Conservation (phyloP, 2,888 invertebrate species). For the Abscondita cerata region DNA sequence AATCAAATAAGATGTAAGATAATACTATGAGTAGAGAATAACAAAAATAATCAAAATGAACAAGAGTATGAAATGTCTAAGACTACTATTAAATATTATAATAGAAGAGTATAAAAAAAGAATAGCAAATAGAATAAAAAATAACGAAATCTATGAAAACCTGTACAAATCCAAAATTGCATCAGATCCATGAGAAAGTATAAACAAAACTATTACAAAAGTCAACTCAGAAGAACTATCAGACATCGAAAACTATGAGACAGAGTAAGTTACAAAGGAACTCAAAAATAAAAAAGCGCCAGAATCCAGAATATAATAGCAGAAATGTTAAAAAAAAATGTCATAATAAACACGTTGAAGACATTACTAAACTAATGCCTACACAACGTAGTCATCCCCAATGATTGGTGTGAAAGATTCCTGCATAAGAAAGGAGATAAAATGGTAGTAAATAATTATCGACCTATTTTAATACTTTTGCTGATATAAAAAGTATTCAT, state of each 20-base stretch:
- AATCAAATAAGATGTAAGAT: too few species aligned
- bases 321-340: constrained; percentile 8
- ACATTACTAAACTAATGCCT: constrained; percentile 10
- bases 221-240: constrained; percentile 10
- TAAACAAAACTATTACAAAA: constrained; percentile 11
- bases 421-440: constrained; percentile 10
- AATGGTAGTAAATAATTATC: constrained; percentile 1
- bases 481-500: constrained; percentile 12
- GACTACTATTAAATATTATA: too few species aligned
- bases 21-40: too few species aligned
- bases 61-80: too few species aligned
- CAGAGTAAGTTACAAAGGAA: constrained; percentile 9
- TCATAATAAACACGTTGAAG: constrained; percentile 5
- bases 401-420: constrained; percentile 9
- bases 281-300: constrained; percentile 3
- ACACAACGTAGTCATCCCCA: constrained; percentile 13
- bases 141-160: background rate
- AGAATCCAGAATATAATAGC: background rate
- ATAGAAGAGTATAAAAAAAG: too few species aligned
- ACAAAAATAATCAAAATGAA: too few species aligned
- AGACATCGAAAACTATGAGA: constrained; percentile 11
- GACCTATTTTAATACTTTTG: constrained; percentile 4
- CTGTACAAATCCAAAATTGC: constrained; percentile 1
- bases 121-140: background rate
- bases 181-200: constrained; percentile 1